Percentiles rank a stretch among this genome's conserved stretches.
Conservation (phyloP, 2,797 vertebrate species). For the Onychomys leucogaster region DNA sequence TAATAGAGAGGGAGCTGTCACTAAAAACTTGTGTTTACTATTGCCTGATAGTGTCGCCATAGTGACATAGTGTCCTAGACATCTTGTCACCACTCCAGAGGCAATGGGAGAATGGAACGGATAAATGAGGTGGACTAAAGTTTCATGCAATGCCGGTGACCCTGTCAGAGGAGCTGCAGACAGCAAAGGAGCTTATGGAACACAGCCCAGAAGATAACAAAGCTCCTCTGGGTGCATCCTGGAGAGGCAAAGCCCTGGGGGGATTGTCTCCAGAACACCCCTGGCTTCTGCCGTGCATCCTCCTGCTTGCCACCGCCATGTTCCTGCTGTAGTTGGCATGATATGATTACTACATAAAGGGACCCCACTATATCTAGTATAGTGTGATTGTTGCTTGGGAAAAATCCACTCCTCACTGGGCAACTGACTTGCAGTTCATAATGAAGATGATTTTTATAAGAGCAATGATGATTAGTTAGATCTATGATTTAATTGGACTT, state of each 20-base stretch:
- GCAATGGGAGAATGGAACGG: not conserved
- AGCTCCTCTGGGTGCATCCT: not conserved
- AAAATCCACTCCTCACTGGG: not conserved
- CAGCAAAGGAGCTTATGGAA: not conserved
- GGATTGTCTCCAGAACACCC: not conserved
- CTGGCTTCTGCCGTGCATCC: not conserved
- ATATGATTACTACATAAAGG: not conserved
- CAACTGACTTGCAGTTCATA: not conserved
- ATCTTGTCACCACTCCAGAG: not conserved
- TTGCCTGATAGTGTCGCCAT: not conserved
- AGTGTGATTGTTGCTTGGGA: not conserved
- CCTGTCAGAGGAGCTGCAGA: not conserved
- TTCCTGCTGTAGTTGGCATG: not conserved
- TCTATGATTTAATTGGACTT: not conserved
- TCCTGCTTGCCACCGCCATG: not conserved
- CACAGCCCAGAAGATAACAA: not conserved
- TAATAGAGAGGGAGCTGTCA: not conserved
- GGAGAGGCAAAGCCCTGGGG: not conserved
- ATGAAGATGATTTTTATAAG: not conserved
- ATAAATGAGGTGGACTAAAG: not conserved
- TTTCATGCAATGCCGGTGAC: not conserved
- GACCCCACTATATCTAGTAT: not conserved
- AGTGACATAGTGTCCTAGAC: not conserved
- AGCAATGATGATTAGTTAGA: not conserved
- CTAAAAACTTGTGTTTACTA: not conserved